Conservation (phyloP, 2,113 vertebrate genomes). For the Periophthalmodon schlosseri region DNA sequence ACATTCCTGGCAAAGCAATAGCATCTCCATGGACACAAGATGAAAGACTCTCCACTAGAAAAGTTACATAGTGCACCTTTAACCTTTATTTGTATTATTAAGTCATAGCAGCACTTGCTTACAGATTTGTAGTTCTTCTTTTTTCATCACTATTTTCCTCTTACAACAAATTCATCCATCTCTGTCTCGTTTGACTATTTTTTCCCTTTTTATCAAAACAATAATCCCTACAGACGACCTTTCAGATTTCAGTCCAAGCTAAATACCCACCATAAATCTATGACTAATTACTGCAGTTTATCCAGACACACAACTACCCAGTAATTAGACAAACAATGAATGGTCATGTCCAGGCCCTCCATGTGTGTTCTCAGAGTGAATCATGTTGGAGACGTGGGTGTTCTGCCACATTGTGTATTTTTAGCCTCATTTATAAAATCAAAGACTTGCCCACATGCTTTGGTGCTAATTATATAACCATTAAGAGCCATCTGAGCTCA, state of each 20-base stretch:
- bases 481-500: constrained; percentile 22
- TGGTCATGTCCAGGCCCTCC: constrained; percentile 61
- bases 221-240: constrained; percentile 33
- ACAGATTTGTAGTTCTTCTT: neutral
- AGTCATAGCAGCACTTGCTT: neutral
- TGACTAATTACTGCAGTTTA: constrained; percentile 75
- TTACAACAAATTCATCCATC: neutral
- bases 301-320: constrained; percentile 68
- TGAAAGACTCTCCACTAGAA: too few species aligned
- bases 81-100: too few species aligned
- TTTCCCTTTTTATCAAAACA: constrained; percentile 17
- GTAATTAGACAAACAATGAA: constrained; percentile 75
- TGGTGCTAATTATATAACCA: constrained; percentile 44
- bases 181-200: constrained; percentile 9
- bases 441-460: constrained; percentile 30
- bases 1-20: too few species aligned
- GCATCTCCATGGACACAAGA: too few species aligned
- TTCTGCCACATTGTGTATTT: constrained; percentile 43
- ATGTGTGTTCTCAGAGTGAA: constrained; percentile 57
- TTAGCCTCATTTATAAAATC: constrained; percentile 41
- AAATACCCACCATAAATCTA: constrained; percentile 60
- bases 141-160: constrained; percentile 7
- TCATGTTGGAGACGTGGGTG: constrained; percentile 43
- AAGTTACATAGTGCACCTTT: too few species aligned
- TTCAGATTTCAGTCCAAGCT: constrained; percentile 56